A percentile compares a stretch with the other conserved stretches of the same genome.
Evolutionary conservation across 2,888 invertebrate species (phyloP).

Genomic region (Thumatha senex): DNA sequence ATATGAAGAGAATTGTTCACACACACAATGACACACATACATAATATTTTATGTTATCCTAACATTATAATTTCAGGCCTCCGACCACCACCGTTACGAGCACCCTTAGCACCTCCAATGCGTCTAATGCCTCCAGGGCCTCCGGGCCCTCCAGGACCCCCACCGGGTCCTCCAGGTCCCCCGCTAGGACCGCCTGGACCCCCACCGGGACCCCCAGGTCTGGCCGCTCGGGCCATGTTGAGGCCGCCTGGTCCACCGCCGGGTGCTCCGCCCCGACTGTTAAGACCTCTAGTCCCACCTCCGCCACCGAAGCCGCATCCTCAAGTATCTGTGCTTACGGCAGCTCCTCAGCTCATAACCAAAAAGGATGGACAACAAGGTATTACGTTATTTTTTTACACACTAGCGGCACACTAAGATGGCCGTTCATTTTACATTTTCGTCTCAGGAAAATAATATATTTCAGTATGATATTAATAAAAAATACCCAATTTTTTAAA

Average conservation of each 20-base stretch:
- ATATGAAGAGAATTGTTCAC: too few species aligned
- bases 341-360: conserved; percentile 92
- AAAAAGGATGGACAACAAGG: conserved; percentile 86
- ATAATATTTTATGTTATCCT: too few species aligned
- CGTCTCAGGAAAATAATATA: too few species aligned
- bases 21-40: too few species aligned
- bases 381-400: conserved; percentile 16
- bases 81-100: conserved; percentile 62
- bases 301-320: conserved; percentile 63
- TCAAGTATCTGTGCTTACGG: conserved; percentile 89
- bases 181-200: conserved; percentile 76
- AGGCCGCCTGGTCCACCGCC: conserved; percentile 86
- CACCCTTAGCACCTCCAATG: conserved; percentile 14
- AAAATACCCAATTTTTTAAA: too few species aligned
- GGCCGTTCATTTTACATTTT: too few species aligned
- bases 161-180: conserved; percentile 40
- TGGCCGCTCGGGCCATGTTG: conserved; percentile 49
- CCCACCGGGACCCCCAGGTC: conserved; percentile 77
- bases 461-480: too few species aligned
- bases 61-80: conserved; percentile 41
- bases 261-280: conserved; percentile 86
- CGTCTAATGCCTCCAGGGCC: conserved; percentile 20
- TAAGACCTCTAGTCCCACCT: conserved; percentile 83
- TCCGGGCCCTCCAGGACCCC: conserved; percentile 22
- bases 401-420: not conserved